Evolutionary conservation across 2,888 invertebrate genomes (phyloP).

Genomic region (Baccha elongata): DNA sequence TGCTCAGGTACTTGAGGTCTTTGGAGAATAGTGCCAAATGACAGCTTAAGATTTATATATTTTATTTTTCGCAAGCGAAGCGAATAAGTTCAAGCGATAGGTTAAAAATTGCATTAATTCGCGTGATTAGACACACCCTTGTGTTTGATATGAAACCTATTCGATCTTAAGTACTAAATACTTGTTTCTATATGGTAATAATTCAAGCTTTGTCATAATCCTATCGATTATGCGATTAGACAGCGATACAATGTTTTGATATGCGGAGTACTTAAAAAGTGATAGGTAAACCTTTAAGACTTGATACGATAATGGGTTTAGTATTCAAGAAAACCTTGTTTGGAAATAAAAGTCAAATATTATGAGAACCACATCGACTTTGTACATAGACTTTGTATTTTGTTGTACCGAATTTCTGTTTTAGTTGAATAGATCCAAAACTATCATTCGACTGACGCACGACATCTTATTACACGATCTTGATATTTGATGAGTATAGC

Average conservation of each 20-base stretch:
- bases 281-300: too few species aligned
- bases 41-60: constrained; percentile 58
- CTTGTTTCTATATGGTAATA: constrained; percentile 19
- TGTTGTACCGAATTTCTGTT: too few species aligned
- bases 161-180: constrained; percentile 8
- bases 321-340: too few species aligned
- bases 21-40: constrained; percentile 49
- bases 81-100: constrained; percentile 43
- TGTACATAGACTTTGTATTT: too few species aligned
- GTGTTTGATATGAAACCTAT: constrained; percentile 3
- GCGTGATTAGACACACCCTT: constrained; percentile 56
- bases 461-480: too few species aligned
- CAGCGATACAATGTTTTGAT: constrained; percentile 20
- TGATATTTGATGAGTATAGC: too few species aligned
- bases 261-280: neutral
- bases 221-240: constrained; percentile 15
- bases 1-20: constrained; percentile 54
- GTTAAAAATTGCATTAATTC: constrained; percentile 44
- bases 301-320: too few species aligned
- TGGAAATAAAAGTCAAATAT: constrained; percentile 14
- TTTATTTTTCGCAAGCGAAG: constrained; percentile 3
- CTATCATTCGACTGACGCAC: too few species aligned
- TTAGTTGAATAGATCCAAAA: too few species aligned
- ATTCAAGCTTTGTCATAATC: constrained; percentile 46
- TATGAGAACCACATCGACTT: constrained; percentile 2